A percentile compares a stretch with the other conserved stretches of the same genome.
These are phyloP conservation scores for Ophiothrix spiculata DNA, from an alignment of 35 echinoderm and acorn worm genomes.

Conservation along the genomic window DNA sequence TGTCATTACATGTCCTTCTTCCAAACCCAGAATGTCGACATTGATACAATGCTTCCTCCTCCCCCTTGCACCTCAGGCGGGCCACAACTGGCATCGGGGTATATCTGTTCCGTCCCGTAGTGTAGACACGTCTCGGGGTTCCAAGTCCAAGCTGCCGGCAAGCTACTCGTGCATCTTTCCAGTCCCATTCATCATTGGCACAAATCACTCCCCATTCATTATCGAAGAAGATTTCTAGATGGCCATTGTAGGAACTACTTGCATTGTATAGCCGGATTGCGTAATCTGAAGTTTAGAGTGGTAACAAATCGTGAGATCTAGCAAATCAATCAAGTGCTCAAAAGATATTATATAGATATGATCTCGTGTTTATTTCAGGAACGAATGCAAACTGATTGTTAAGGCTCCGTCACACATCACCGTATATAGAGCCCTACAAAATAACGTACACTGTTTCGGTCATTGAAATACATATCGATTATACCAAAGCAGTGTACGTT, in stretches of 20 bases:
- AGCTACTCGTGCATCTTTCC: background rate
- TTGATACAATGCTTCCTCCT: background rate
- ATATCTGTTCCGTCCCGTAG: background rate
- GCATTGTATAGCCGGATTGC: background rate
- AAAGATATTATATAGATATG: no score
- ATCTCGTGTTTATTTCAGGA: no score
- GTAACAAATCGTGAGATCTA: no score
- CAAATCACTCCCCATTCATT: background rate
- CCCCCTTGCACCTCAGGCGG: background rate
- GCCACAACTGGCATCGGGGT: background rate
- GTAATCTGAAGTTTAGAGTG: background rate
- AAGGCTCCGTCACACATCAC: no score
- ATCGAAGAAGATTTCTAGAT: background rate
- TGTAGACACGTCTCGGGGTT: background rate
- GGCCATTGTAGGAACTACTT: background rate
- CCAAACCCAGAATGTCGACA: background rate
- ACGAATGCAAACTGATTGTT: no score
- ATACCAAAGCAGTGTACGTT: no score
- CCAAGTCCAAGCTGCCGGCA: background rate
- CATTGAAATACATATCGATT: no score
- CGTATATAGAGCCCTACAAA: no score
- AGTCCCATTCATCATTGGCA: background rate
- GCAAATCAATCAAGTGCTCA: background rate
- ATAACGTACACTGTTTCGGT: no score
- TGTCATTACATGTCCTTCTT: background rate